phyloP scores from a whole-genome alignment of 2,113 vertebrate species.

The Haemorhous mexicanus region DNA sequence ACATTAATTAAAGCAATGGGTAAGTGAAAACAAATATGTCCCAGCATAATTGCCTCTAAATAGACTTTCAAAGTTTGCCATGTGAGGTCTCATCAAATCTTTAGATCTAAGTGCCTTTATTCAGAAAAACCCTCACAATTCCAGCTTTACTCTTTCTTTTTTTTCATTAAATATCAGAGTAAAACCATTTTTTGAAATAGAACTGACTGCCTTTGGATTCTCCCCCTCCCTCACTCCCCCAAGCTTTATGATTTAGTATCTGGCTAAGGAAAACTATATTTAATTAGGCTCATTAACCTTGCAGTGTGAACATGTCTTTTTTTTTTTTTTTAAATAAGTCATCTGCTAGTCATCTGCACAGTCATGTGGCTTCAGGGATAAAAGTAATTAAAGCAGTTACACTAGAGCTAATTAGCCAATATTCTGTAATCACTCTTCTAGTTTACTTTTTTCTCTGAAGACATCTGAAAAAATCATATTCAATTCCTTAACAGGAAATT shows the following conservation, averaged over 20 bases:
- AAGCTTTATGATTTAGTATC: slow-evolving; percentile 58
- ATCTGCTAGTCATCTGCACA: slow-evolving; percentile 71
- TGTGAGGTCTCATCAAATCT: slow-evolving; percentile 14
- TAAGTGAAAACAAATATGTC: slow-evolving; percentile 51
- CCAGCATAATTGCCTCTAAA: slow-evolving; percentile 8
- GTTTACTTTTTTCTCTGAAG: slow-evolving; percentile 63
- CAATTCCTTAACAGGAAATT: slow-evolving; percentile 45
- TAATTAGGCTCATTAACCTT: slow-evolving; percentile 72
- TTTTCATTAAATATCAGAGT: slow-evolving; percentile 8
- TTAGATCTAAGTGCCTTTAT: not conserved
- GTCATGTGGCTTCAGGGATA: slow-evolving; percentile 68
- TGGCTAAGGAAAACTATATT: slow-evolving; percentile 63
- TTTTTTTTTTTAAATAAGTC: slow-evolving; percentile 60
- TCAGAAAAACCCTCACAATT: slow-evolving; percentile 4
- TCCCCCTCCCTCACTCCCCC: not conserved
- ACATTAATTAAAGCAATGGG: slow-evolving; percentile 49
- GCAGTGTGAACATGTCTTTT: slow-evolving; percentile 62
- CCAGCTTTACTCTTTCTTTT: not conserved
- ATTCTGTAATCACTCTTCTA: slow-evolving; percentile 67
- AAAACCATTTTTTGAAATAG: slow-evolving; percentile 38
- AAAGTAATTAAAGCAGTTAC: slow-evolving; percentile 71
- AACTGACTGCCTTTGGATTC: slow-evolving; percentile 10
- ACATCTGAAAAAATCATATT: slow-evolving; percentile 53
- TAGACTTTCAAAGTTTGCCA: slow-evolving; percentile 21
- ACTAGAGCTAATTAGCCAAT: slow-evolving; percentile 69